Base-by-base conservation (phyloP, 2,113 vertebrate genomes). In the Lontra canadensis region DNA sequence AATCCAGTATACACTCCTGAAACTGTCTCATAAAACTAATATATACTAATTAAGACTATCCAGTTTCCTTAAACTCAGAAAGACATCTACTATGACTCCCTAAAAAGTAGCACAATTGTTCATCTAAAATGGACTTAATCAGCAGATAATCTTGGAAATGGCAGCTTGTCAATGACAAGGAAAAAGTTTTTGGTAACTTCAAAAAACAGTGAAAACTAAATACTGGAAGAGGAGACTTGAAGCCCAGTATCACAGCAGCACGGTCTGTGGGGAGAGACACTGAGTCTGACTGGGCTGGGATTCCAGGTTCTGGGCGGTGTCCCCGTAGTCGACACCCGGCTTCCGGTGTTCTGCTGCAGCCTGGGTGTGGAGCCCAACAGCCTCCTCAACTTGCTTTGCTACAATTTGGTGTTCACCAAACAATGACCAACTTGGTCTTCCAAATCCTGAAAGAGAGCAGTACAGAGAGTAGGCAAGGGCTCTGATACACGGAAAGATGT, bases 21-120 rank as follows among this genome's bases (percentile, higher is more conserved):
- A 95, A 67, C 52, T 15, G 36, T 55, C 83, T 97, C 61, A 5
- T 61, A 98, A 97, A 96, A 95, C 31, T 55, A 79, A 79, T n/a
- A 80, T 39, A 74, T 94, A n/a, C 59, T 94, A 78, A 59, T 94
- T 82, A 95, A 88, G 71, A 85, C 57, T 39, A 39, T 69, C 2
- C 20, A 44, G 29, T 63, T 95, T 94, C 82, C 74, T 71, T 73
- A 88, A n/a, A 61, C 29, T 52, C 95, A 73, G 25, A 39, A 95
- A 89, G 42, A 65, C 11, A 31, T 47, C 6, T 49, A 59, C 49
- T 25, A 59, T 88, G 61, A 55, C 39, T 95, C 80, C 55, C 55
- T 96, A 49, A 83, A 91, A 92, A 82, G 79, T 26, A 89, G n/a
- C 8, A 78, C 47, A 65, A 59, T 3, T 31, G 49, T 63, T 36